Conservation (phyloP, 2,888 invertebrate genomes). For the Schizaphis graminum region DNA sequence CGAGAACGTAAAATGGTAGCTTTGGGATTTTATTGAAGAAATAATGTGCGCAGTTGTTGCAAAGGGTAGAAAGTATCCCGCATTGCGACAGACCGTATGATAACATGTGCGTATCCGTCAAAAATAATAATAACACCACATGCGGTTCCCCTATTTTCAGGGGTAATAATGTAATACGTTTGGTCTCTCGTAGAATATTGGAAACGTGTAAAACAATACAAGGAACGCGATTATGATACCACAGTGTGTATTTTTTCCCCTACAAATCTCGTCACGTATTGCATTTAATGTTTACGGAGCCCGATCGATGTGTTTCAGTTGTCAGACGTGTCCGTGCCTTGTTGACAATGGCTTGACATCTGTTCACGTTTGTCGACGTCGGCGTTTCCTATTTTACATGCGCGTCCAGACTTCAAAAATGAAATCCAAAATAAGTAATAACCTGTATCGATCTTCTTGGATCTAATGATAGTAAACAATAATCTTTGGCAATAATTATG, state of each 20-base stretch:
- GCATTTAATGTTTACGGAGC: conserved; percentile 29
- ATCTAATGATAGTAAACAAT: neutral
- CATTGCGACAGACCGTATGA: conserved; percentile 63
- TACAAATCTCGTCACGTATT: conserved; percentile 58
- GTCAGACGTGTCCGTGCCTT: conserved; percentile 28
- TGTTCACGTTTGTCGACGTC: conserved; percentile 16
- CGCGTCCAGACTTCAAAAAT: neutral
- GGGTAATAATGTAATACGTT: conserved; percentile 40
- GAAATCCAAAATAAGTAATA: neutral
- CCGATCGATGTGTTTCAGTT: conserved; percentile 54
- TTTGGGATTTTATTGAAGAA: conserved; percentile 62
- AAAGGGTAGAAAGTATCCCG: conserved; percentile 60
- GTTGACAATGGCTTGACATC: conserved; percentile 31
- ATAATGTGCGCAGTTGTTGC: conserved; percentile 63
- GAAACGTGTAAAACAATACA: conserved; percentile 61
- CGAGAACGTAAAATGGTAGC: conserved; percentile 56
- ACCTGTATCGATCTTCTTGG: neutral
- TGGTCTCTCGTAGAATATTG: conserved; percentile 40
- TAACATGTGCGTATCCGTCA: conserved; percentile 58
- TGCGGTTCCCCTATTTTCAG: conserved; percentile 19
- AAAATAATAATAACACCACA: conserved; percentile 63
- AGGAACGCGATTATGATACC: conserved; percentile 51
- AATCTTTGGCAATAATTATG: neutral
- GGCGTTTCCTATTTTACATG: conserved; percentile 8
- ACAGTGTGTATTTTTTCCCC: neutral